Evolutionary conservation across 2,888 invertebrate genomes (phyloP).

Genomic region (Microplitis deprimator): DNA sequence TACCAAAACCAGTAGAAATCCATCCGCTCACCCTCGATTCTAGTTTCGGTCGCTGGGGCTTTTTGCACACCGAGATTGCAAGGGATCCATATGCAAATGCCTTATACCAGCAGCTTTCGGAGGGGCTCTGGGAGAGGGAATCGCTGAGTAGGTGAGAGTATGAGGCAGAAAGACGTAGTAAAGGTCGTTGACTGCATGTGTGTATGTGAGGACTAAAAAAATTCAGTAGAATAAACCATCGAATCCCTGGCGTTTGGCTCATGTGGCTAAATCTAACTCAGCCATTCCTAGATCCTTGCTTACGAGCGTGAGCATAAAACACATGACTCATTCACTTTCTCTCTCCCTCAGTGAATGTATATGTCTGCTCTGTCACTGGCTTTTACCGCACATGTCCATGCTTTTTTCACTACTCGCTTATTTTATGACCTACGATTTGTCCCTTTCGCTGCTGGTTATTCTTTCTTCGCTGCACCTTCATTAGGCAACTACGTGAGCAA

Average conservation of each 20-base stretch:
- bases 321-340: conserved; percentile 27
- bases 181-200: no score
- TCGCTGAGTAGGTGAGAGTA: not conserved
- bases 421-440: not conserved
- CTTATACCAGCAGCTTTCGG: conserved; percentile 13
- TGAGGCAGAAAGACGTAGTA: not conserved
- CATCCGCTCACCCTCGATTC: not conserved
- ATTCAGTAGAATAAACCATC: conserved; percentile 40
- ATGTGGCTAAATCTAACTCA: conserved; percentile 23
- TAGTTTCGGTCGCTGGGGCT: conserved; percentile 9
- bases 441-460: not conserved
- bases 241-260: conserved; percentile 1
- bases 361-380: conserved; percentile 12
- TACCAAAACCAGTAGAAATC: not conserved
- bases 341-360: not conserved
- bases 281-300: conserved; percentile 24
- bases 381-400: conserved; percentile 3
- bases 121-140: conserved; percentile 19
- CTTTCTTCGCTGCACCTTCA: conserved; percentile 46
- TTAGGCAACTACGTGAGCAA: conserved; percentile 52
- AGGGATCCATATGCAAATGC: conserved; percentile 48
- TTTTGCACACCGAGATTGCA: conserved; percentile 36
- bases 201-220: conserved; percentile 23
- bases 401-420: conserved; percentile 15
- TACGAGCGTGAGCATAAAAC: conserved; percentile 46